Conservation (phyloP, 2,888 invertebrate species). For the Phytoseiulus persimilis region DNA sequence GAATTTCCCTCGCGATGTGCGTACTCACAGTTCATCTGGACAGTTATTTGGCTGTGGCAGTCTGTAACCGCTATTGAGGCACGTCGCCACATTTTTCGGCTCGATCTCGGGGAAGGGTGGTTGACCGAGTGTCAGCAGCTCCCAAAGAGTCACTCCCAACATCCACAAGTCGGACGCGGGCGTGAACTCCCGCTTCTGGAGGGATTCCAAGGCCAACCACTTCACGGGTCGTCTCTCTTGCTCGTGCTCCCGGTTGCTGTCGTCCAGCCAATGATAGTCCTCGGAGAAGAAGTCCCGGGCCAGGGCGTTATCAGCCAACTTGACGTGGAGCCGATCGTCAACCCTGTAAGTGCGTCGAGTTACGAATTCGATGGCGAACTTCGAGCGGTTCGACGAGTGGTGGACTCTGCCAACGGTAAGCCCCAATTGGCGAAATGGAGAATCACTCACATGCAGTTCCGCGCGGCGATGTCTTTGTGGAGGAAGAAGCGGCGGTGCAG, state of each 20-base stretch:
- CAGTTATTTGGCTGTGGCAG: conserved; percentile 92
- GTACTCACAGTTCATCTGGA: conserved; percentile 87
- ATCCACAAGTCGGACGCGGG: conserved; percentile 92
- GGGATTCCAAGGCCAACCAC: conserved; percentile 85
- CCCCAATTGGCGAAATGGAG: background rate
- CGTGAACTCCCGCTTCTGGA: conserved; percentile 74
- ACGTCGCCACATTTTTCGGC: conserved; percentile 86
- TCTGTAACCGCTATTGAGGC: conserved; percentile 83
- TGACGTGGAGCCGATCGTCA: conserved; percentile 72
- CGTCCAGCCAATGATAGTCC: conserved; percentile 91
- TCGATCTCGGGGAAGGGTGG: conserved; percentile 93
- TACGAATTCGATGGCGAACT: too few relatives aligned
- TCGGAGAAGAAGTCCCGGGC: conserved; percentile 87
- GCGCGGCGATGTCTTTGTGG: conserved; percentile 85
- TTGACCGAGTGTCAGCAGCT: conserved; percentile 83
- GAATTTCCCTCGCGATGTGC: background rate
- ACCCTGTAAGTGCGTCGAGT: conserved; percentile 52
- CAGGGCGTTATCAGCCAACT: conserved; percentile 84
- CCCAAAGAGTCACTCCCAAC: conserved; percentile 90
- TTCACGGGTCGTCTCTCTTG: conserved; percentile 94
- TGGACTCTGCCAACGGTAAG: too few relatives aligned
- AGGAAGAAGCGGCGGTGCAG: conserved; percentile 82
- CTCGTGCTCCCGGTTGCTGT: conserved; percentile 56
- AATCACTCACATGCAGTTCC: conserved; percentile 82
- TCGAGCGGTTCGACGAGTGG: too few relatives aligned